These are phyloP conservation scores for Coremacera marginata DNA, from an alignment of 2,888 invertebrate genomes.

Conservation along the genomic window DNA sequence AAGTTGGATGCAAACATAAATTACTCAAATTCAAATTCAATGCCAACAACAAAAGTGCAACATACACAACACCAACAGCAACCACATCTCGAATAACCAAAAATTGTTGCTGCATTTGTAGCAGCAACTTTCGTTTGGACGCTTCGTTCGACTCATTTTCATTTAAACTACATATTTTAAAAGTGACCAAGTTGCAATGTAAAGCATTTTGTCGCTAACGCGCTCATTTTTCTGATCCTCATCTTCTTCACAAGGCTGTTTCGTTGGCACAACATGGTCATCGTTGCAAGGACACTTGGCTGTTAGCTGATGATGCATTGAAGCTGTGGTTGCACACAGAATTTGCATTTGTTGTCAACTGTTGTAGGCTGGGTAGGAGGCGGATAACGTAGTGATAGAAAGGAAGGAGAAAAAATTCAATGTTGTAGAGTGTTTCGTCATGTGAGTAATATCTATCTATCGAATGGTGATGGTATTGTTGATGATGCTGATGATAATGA, in stretches of 20 bases:
- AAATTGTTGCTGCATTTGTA: constrained; percentile 8
- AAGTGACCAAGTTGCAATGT: constrained; percentile 12
- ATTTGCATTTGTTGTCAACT: constrained; percentile 16
- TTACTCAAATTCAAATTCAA: not conserved
- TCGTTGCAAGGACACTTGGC: not conserved
- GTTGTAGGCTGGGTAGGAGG: not conserved
- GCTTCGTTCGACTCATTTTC: no score
- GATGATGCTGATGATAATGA: not conserved
- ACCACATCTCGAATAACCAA: not conserved
- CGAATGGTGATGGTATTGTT: not conserved
- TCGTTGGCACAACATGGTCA: not conserved
- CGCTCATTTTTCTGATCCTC: not conserved
- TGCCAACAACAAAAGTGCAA: not conserved
- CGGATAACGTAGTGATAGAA: not conserved
- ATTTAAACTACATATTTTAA: no score
- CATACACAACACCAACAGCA: not conserved
- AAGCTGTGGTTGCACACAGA: constrained; percentile 30
- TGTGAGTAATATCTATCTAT: not conserved
- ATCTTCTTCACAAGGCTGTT: not conserved
- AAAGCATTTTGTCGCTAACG: not conserved
- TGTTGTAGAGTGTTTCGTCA: not conserved
- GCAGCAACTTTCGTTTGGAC: not conserved
- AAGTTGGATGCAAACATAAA: constrained; percentile 19
- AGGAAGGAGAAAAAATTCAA: not conserved
- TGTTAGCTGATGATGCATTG: constrained; percentile 7